Evolutionary conservation across 2,113 vertebrate species (phyloP).

Genomic region (Poeciliopsis retropinna): DNA sequence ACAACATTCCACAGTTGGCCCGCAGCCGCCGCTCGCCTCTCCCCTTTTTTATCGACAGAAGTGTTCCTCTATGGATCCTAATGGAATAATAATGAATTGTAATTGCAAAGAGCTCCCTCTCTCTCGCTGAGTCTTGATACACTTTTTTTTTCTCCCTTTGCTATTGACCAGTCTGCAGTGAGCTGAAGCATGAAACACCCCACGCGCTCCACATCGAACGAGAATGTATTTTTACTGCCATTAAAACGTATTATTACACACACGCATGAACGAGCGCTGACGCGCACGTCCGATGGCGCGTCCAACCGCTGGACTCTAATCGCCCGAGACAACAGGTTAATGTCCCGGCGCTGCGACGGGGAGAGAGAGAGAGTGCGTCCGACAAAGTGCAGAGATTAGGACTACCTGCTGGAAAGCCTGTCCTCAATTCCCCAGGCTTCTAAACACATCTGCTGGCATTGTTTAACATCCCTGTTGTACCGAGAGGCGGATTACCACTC

Average conservation of each 20-base stretch:
- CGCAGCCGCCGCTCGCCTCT: slow-evolving; percentile 9
- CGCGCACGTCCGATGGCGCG: not conserved
- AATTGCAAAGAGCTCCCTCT: slow-evolving; percentile 48
- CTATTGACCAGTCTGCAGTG: slow-evolving; percentile 63
- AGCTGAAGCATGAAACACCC: slow-evolving; percentile 49
- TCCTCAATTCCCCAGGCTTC: slow-evolving; percentile 65
- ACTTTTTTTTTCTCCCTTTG: slow-evolving; percentile 14
- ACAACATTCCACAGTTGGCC: slow-evolving; percentile 22
- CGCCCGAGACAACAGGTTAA: slow-evolving; percentile 57
- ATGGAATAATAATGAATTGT: slow-evolving; percentile 67
- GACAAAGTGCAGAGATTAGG: slow-evolving; percentile 52
- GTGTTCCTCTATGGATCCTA: slow-evolving; percentile 38
- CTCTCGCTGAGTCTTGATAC: slow-evolving; percentile 17
- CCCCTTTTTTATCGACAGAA: slow-evolving; percentile 20
- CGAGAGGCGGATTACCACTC: slow-evolving; percentile 64
- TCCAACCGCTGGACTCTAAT: not conserved
- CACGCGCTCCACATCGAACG: slow-evolving; percentile 43
- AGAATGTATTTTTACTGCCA: slow-evolving; percentile 26
- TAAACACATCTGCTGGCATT: slow-evolving; percentile 71
- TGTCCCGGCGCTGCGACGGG: slow-evolving; percentile 18
- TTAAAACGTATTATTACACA: slow-evolving; percentile 39
- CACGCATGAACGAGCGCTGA: slow-evolving; percentile 14
- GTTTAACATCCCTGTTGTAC: slow-evolving; percentile 64
- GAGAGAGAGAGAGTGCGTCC: slow-evolving; percentile 15
- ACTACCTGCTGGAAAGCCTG: slow-evolving; percentile 74